Conservation (phyloP, 2,888 invertebrate genomes). For the Sinohyriopsis cumingii region DNA sequence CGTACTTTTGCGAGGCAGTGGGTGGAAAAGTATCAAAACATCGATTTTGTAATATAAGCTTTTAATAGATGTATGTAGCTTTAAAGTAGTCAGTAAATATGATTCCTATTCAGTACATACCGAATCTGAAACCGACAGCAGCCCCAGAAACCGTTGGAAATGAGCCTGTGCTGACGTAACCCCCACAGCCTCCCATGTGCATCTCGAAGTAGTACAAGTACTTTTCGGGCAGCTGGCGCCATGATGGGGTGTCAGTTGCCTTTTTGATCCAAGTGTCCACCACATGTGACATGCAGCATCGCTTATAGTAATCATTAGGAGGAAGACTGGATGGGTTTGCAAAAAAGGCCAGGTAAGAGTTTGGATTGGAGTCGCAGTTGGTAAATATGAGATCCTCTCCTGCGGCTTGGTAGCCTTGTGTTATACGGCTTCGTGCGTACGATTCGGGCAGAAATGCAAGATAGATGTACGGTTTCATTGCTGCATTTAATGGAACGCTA, state of each 20-base stretch:
- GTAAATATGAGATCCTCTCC: conserved; percentile 3
- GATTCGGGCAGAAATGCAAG: conserved; percentile 2
- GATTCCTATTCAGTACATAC: background rate
- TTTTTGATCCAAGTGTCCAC: no score
- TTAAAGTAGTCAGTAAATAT: no score
- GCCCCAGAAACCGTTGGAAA: background rate
- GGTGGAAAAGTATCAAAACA: no score
- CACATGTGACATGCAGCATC: background rate
- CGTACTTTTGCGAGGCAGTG: no score
- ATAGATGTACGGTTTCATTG: conserved; percentile 3
- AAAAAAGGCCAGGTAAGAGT: conserved; percentile 4
- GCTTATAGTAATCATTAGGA: background rate
- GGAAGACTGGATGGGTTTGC: background rate
- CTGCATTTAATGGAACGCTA: background rate
- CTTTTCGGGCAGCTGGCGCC: background rate
- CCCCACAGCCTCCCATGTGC: conserved; percentile 10
- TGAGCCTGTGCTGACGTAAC: no score
- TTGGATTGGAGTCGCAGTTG: conserved; percentile 7
- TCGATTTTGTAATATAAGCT: no score
- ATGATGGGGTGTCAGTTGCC: no score
- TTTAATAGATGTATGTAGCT: no score
- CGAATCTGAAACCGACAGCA: conserved; percentile 4
- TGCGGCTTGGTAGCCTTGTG: conserved; percentile 5
- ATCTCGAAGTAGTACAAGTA: conserved; percentile 8
- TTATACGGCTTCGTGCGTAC: background rate